phyloP scores from a whole-genome alignment of 2,888 invertebrate genomes.

The Actias luna region DNA sequence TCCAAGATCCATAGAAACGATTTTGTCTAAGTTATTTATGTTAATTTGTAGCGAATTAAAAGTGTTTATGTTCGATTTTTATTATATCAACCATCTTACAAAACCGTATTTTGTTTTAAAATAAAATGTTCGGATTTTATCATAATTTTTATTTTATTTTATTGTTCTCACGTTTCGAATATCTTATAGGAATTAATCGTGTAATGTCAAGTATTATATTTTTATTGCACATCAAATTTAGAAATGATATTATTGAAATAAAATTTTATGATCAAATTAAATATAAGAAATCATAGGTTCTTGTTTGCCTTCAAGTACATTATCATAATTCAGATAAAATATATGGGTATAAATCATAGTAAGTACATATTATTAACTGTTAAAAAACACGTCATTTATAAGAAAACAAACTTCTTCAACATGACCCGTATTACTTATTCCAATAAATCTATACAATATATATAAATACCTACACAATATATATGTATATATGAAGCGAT shows the following conservation, averaged over 20 bases:
- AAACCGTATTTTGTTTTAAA: background rate
- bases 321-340: background rate
- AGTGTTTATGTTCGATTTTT: slow-evolving; percentile 34
- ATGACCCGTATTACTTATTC: background rate
- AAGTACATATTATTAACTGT: background rate
- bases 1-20: slow-evolving; percentile 31
- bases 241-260: background rate
- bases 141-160: background rate
- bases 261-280: background rate
- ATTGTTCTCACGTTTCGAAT: background rate
- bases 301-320: background rate
- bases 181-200: background rate
- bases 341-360: background rate
- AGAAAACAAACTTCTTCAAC: background rate
- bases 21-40: slow-evolving; percentile 52
- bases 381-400: background rate
- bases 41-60: slow-evolving; percentile 46
- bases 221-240: background rate
- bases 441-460: no score
- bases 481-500: no score
- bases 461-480: no score
- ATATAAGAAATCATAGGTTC: background rate
- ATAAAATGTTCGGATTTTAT: slow-evolving; percentile 15
- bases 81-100: slow-evolving; percentile 23
- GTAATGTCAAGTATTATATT: background rate